A percentile compares a stretch with the other conserved stretches of the same genome.
Evolutionary conservation across 2,888 invertebrate species (phyloP).

Genomic region (Caenorhabditis wallacei): DNA sequence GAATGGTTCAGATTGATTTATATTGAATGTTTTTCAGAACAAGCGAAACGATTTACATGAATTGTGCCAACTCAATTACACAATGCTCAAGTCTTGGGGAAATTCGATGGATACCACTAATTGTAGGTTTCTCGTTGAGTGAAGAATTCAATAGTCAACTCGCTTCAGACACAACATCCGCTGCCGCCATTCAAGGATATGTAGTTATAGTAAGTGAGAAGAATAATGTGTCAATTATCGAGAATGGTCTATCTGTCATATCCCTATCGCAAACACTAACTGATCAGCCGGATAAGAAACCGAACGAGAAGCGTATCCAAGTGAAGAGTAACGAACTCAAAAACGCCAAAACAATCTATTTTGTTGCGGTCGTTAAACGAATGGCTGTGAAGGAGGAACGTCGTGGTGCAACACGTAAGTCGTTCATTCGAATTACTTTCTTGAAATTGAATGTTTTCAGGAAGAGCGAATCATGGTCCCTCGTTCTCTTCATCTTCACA

Average conservation of each 20-base stretch:
- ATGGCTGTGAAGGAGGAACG: neutral
- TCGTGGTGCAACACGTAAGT: conserved; percentile 1
- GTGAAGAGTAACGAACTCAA: neutral
- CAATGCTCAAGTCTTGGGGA: neutral
- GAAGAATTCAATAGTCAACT: too few species aligned
- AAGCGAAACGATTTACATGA: neutral
- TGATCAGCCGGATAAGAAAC: too few species aligned
- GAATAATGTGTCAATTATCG: neutral
- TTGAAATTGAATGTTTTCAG: neutral
- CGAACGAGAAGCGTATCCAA: neutral
- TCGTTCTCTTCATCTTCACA: neutral
- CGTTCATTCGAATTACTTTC: neutral
- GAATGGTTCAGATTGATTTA: neutral
- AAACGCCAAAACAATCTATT: neutral
- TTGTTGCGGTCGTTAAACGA: neutral
- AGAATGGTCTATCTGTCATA: neutral
- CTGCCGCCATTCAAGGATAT: conserved; percentile 5
- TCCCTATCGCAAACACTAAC: neutral
- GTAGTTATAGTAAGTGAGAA: neutral
- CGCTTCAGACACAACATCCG: conserved; percentile 1
- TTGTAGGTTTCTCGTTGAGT: conserved; percentile 11
- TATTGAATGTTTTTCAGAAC: neutral
- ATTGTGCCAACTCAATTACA: neutral
- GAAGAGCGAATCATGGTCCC: neutral
- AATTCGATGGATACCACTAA: neutral